A percentile compares a stretch with the other conserved stretches of the same genome.
These are phyloP conservation scores for Sturnira hondurensis DNA, from an alignment of 2,113 vertebrate species.

Conservation along the genomic window DNA sequence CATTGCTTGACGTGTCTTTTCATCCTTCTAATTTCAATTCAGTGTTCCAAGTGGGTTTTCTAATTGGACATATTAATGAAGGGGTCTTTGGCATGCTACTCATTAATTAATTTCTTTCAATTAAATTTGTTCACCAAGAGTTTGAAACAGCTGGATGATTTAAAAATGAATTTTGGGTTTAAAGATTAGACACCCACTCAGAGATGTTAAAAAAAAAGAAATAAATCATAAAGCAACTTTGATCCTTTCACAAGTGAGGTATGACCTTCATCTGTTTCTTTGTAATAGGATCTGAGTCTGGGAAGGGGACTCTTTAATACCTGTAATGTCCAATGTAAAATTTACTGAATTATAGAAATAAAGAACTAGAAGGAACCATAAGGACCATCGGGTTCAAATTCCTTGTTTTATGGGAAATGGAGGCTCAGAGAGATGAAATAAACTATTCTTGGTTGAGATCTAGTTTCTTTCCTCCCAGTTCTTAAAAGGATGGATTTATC, in stretches of 20 bases:
- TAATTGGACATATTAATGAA: slow-evolving; percentile 44
- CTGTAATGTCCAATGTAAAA: slow-evolving; percentile 69
- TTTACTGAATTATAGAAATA: slow-evolving; percentile 60
- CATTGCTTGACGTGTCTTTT: slow-evolving; percentile 37
- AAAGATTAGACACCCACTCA: slow-evolving; percentile 17
- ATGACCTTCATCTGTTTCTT: slow-evolving; percentile 63
- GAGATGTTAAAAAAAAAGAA: not conserved
- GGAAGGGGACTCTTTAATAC: slow-evolving; percentile 55
- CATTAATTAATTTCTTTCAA: slow-evolving; percentile 55
- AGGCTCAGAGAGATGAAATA: slow-evolving; percentile 59
- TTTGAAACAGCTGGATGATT: slow-evolving; percentile 48
- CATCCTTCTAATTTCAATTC: slow-evolving; percentile 51
- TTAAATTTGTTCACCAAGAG: slow-evolving; percentile 17
- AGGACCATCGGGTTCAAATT: slow-evolving; percentile 42
- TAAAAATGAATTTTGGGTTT: slow-evolving; percentile 53
- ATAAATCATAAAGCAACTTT: slow-evolving; percentile 49
- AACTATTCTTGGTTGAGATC: slow-evolving; percentile 55
- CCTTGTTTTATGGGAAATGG: slow-evolving; percentile 68
- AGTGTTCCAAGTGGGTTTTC: slow-evolving; percentile 6
- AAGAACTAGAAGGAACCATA: slow-evolving; percentile 44
- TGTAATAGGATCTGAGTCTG: slow-evolving; percentile 61
- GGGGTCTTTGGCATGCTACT: not conserved
- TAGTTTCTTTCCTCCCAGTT: slow-evolving; percentile 25
- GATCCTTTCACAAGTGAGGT: slow-evolving; percentile 61
- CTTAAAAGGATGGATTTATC: slow-evolving; percentile 45